A percentile compares a stretch with the other conserved stretches of the same genome.
phyloP scores from a whole-genome alignment of 2,113 vertebrate genomes.

The Myrmecophaga tridactyla region DNA sequence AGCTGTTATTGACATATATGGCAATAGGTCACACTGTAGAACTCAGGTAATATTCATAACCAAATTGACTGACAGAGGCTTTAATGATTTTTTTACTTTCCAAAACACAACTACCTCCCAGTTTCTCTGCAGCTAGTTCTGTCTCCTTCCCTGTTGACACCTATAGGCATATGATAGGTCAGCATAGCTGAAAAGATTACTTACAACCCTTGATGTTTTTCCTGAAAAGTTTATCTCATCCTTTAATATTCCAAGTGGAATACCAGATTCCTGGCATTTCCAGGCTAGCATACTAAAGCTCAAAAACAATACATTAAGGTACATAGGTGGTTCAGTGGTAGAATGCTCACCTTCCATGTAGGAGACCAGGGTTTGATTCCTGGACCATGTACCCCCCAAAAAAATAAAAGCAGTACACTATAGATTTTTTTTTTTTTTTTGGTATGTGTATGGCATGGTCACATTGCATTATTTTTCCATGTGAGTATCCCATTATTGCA shows the following conservation, averaged over 20 bases:
- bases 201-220: not conserved
- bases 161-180: too few species aligned
- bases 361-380: too few species aligned
- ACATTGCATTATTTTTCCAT: too few species aligned
- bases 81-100: not conserved
- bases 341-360: too few species aligned
- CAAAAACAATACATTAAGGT: too few species aligned
- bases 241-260: not conserved
- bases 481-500: too few species aligned
- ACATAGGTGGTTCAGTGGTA: too few species aligned
- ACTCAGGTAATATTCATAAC: not conserved
- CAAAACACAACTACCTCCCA: not conserved
- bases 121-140: not conserved
- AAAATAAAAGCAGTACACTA: too few species aligned
- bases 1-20: not conserved
- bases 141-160: not conserved
- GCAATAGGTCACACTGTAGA: not conserved
- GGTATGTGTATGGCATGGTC: too few species aligned
- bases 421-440: too few species aligned
- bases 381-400: too few species aligned
- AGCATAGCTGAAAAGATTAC: not conserved
- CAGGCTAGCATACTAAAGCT: not conserved
- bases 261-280: not conserved
- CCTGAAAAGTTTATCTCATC: not conserved
- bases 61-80: not conserved